Conservation (phyloP, 2,113 vertebrate genomes). For the Entomyzon cyanotis region DNA sequence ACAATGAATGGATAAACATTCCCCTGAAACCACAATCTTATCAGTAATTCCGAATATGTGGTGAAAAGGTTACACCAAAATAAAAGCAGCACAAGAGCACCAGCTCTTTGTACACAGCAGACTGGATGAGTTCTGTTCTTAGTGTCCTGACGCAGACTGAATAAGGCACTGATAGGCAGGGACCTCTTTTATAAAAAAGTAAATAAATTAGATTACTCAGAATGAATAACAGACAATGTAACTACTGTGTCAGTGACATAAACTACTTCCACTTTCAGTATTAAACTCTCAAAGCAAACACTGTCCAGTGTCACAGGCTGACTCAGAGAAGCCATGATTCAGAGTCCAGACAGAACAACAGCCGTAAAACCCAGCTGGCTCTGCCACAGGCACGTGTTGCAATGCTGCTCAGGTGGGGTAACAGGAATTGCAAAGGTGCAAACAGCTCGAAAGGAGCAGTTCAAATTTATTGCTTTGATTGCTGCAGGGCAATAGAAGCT, state of each 20-base stretch:
- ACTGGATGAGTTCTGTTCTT: not conserved
- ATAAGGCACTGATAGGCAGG: not conserved
- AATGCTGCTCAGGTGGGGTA: not conserved
- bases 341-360: not conserved
- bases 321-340: not conserved
- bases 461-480: not conserved
- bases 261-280: conserved; percentile 42
- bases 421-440: not conserved
- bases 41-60: not conserved
- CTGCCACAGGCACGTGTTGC: not conserved
- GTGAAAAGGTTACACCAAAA: conserved; percentile 19
- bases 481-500: not conserved
- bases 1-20: not conserved
- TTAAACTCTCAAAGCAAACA: not conserved
- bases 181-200: not conserved
- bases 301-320: not conserved
- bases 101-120: not conserved
- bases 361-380: not conserved
- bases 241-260: not conserved
- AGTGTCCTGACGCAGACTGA: not conserved
- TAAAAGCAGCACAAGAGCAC: not conserved
- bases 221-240: not conserved
- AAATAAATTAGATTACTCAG: not conserved
- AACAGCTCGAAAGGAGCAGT: not conserved
- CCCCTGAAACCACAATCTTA: not conserved